Conservation (phyloP, 2,888 invertebrate species). For the Strigamia transsilvanica region DNA sequence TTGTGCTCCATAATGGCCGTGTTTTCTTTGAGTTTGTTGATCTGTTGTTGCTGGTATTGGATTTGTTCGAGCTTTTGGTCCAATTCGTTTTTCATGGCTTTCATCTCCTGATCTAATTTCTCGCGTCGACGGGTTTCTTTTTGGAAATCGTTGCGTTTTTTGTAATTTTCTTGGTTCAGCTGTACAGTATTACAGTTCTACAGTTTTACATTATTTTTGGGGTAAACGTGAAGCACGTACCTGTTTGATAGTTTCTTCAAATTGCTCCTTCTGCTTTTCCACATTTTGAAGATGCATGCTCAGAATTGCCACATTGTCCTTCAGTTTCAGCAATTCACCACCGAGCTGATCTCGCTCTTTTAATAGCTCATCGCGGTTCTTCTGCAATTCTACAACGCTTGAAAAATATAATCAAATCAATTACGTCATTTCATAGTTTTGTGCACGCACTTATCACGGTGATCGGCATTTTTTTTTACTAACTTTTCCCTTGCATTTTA, state of each 20-base stretch:
- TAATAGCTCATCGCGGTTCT: slow-evolving; percentile 70
- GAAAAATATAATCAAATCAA: not conserved
- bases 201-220: too few relatives aligned
- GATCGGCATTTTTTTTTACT: too few relatives aligned
- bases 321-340: slow-evolving; percentile 70
- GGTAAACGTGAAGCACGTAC: slow-evolving; percentile 55
- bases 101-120: slow-evolving; percentile 70
- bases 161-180: slow-evolving; percentile 51
- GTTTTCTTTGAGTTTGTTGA: slow-evolving; percentile 62
- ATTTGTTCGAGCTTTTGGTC: slow-evolving; percentile 67
- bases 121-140: slow-evolving; percentile 63
- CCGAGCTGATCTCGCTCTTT: slow-evolving; percentile 74
- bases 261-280: slow-evolving; percentile 64
- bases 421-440: not conserved
- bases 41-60: slow-evolving; percentile 62
- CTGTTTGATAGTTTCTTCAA: slow-evolving; percentile 58
- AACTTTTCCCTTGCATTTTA: too few relatives aligned
- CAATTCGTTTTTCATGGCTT: slow-evolving; percentile 66
- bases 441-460: too few relatives aligned
- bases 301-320: slow-evolving; percentile 69
- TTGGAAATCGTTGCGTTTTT: slow-evolving; percentile 33
- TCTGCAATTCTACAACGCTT: slow-evolving; percentile 50
- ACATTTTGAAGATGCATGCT: slow-evolving; percentile 70
- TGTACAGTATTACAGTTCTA: too few relatives aligned
- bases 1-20: slow-evolving; percentile 62